A percentile compares a stretch with the other conserved stretches of the same genome.
These are phyloP conservation scores for Equus przewalskii DNA, from an alignment of 2,113 vertebrate genomes.

Conservation along the genomic window DNA sequence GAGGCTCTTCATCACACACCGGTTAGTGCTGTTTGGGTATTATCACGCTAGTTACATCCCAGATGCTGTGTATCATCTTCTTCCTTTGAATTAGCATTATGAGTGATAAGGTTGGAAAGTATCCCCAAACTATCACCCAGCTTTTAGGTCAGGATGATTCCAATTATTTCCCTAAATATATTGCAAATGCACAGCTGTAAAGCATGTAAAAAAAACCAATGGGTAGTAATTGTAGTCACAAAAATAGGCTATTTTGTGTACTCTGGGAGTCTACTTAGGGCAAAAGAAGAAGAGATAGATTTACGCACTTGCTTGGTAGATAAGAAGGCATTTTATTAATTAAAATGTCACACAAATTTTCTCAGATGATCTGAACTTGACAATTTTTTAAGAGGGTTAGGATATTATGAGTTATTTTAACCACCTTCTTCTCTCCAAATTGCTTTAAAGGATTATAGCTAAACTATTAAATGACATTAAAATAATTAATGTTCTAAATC, in stretches of 20 bases:
- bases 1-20: not conserved
- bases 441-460: not conserved
- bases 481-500: not conserved
- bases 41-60: not conserved
- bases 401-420: not conserved
- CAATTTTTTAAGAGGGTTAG: not conserved
- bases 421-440: not conserved
- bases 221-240: conserved; percentile 44
- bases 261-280: not conserved
- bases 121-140: conserved; percentile 6
- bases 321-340: not conserved
- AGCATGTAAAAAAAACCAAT: conserved; percentile 7
- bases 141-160: conserved; percentile 67
- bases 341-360: not conserved
- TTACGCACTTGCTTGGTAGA: not conserved
- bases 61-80: not conserved
- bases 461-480: not conserved
- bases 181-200: conserved; percentile 56
- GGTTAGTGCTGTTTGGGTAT: not conserved
- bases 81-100: not conserved
- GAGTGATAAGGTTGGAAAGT: not conserved
- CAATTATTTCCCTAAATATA: conserved; percentile 64
- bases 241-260: conserved; percentile 39
- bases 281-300: not conserved
- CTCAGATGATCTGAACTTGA: not conserved